These are phyloP conservation scores for Drosophila saltans DNA, from an alignment of 1,140 invertebrate genomes.

Conservation along the genomic window DNA sequence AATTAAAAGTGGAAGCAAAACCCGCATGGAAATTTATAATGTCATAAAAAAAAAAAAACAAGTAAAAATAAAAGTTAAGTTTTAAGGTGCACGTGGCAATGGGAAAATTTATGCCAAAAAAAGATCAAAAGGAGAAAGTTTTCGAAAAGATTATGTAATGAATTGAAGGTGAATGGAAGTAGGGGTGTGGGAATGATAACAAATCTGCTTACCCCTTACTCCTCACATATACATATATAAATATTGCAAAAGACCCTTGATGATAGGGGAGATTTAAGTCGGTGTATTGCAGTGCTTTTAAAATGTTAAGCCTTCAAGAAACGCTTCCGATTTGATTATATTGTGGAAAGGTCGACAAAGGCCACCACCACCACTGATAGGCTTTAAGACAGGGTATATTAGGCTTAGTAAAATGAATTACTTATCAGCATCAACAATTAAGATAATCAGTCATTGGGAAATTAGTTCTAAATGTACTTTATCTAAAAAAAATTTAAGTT, in stretches of 20 bases:
- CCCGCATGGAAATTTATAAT: constrained; percentile 19
- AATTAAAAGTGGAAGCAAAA: constrained; percentile 9
- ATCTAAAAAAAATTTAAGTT: no score
- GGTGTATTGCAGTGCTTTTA: neutral
- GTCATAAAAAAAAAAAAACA: neutral
- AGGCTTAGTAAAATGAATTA: neutral
- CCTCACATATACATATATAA: no score
- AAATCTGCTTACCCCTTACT: no score
- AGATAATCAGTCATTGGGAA: no score
- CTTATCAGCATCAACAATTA: no score
- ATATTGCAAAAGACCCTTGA: neutral
- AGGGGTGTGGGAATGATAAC: no score
- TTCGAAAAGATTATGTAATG: neutral
- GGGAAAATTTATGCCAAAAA: neutral
- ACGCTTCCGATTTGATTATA: constrained; percentile 4
- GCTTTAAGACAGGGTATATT: neutral
- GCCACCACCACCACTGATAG: neutral
- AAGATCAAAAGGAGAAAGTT: constrained; percentile 7
- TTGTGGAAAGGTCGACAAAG: neutral
- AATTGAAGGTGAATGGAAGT: neutral
- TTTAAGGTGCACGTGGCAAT: neutral
- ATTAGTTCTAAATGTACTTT: no score
- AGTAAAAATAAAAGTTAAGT: neutral
- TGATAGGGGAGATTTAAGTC: neutral
- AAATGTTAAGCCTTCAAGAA: neutral